Evolutionary conservation across 2,113 vertebrate genomes (phyloP).

Genomic region (Accipiter virgatus): DNA sequence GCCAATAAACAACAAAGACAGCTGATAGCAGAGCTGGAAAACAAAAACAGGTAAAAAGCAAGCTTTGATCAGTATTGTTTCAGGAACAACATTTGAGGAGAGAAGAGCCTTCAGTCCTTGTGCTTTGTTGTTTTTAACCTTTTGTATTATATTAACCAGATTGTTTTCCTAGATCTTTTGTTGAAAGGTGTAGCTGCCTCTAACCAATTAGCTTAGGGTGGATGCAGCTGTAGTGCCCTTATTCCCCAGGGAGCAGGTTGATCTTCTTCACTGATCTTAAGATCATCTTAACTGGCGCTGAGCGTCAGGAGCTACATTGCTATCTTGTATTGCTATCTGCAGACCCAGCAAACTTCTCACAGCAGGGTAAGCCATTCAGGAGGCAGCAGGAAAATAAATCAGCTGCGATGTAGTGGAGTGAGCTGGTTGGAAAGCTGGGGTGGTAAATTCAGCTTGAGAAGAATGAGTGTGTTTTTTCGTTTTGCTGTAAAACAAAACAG

Average conservation of each 20-base stretch:
- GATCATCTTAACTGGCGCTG: fast-evolving
- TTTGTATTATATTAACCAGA: fast-evolving
- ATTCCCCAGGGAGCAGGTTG: neutral
- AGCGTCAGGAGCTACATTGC: fast-evolving
- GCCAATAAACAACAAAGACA: conserved; percentile 95
- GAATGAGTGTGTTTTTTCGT: neutral
- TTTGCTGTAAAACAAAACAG: neutral
- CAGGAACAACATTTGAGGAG: neutral
- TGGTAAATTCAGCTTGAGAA: neutral
- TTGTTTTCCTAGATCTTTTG: neutral
- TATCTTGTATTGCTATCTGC: neutral
- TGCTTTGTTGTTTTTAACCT: neutral
- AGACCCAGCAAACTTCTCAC: neutral
- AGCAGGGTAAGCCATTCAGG: neutral
- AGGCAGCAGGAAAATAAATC: neutral
- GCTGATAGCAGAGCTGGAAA: conserved; percentile 96
- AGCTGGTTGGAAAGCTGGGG: neutral
- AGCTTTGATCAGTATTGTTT: neutral
- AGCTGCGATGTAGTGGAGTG: fast-evolving
- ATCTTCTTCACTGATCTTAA: neutral
- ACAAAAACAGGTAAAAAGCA: conserved; percentile 88
- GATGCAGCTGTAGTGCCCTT: neutral
- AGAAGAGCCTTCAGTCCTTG: neutral
- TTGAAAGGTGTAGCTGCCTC: neutral
- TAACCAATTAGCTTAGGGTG: neutral